Percentiles rank a stretch among this genome's conserved stretches.
Conservation (phyloP, 1,140 invertebrate species). For the Drosophila parvula region DNA sequence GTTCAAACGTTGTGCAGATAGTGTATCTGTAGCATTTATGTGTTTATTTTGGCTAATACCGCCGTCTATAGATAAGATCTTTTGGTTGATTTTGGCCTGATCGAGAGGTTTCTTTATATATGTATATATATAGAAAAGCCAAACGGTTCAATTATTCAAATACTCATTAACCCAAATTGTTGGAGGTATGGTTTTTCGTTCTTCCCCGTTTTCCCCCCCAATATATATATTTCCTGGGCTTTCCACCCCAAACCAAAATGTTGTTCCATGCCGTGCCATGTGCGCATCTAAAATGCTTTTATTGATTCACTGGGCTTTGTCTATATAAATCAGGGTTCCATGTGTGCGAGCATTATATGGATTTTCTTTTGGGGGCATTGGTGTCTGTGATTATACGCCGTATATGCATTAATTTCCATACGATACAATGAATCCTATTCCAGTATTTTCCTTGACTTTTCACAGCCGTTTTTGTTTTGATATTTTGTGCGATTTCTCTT, state of each 20-base stretch:
- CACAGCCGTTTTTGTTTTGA: constrained; percentile 21
- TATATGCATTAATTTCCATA: constrained; percentile 74
- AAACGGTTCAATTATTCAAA: constrained; percentile 53
- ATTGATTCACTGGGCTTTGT: constrained; percentile 41
- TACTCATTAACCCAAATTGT: constrained; percentile 70
- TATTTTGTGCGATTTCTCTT: constrained; percentile 46
- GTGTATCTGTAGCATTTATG: constrained; percentile 8
- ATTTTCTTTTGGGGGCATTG: constrained; percentile 10
- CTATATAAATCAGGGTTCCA: constrained; percentile 22
- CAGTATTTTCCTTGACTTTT: constrained; percentile 19
- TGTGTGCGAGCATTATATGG: constrained; percentile 8
- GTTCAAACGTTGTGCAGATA: constrained; percentile 2
- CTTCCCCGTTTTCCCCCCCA: not conserved
- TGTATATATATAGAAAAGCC: not conserved
- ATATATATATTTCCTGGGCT: not conserved
- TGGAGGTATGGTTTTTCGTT: not conserved
- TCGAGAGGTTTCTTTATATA: not conserved
- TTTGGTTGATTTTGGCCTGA: constrained; percentile 13
- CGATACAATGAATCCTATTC: constrained; percentile 45
- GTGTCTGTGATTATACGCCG: constrained; percentile 45
- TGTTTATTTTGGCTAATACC: constrained; percentile 26
- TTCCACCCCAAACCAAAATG: constrained; percentile 6
- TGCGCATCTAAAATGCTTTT: constrained; percentile 51
- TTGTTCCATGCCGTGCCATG: constrained; percentile 40
- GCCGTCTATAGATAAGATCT: constrained; percentile 10